phyloP scores from a whole-genome alignment of 2,113 vertebrate species.

The Phaetusa simplex region DNA sequence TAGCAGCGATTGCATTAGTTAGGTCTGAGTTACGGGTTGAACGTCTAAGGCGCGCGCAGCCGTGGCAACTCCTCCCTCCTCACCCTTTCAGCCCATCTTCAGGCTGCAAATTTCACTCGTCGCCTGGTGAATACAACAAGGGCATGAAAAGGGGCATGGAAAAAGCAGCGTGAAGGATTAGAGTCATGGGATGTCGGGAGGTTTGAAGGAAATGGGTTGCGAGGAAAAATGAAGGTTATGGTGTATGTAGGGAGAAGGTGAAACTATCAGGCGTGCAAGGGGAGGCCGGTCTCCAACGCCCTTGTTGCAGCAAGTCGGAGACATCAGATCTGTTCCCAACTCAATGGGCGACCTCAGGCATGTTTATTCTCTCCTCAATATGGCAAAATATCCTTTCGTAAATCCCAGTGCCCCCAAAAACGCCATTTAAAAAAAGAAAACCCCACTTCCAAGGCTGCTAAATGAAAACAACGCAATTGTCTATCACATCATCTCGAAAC shows the following conservation, averaged over 20 bases:
- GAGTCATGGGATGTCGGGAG: background rate
- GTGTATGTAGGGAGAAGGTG: background rate
- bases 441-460: background rate
- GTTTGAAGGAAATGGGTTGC: background rate
- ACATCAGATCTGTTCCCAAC: background rate
- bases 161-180: background rate
- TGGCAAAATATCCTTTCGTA: background rate
- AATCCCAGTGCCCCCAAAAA: background rate
- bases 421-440: background rate
- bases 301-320: background rate
- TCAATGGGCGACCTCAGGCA: background rate
- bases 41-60: background rate
- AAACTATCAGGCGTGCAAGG: background rate
- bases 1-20: conserved; percentile 1
- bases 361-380: background rate
- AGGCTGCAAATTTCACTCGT: background rate
- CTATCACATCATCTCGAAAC: background rate
- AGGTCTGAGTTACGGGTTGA: background rate
- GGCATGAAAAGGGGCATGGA: background rate
- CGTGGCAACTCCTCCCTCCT: background rate
- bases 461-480: background rate
- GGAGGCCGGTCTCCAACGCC: fast-evolving
- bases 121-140: background rate
- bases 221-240: background rate
- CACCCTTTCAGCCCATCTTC: background rate